Base-by-base conservation (phyloP, 2,888 invertebrate species). In the Gari tellinella region DNA sequence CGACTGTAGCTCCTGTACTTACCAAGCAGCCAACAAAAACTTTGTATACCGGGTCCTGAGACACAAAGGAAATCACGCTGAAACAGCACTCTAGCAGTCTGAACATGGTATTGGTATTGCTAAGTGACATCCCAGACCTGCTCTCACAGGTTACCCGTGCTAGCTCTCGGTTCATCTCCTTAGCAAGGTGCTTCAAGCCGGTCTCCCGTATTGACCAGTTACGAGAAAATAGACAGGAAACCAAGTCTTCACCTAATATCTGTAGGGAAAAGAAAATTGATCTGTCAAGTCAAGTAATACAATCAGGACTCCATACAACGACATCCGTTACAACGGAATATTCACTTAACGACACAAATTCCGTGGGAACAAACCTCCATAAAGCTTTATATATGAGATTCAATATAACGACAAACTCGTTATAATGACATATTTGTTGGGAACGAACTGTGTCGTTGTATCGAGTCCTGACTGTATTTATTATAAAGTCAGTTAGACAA, bases 21-120 rank as follows among this genome's bases (percentile, higher is more conserved):
- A 93, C 92, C 86, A 93, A 77, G 52, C 90, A 89, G 46, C 92
- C 92, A 15, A 92, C 89, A 85, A 92, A 93, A 23, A 93, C 93
- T 81, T 90, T 91, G 81, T 92, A 93, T 8, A 93, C 92, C 14
- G 92, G 92, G 81, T 93, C 93, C 37, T 89, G 88, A 69, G 89
- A 90, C 84, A 91, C 88, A 80, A 89, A 89, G 3, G 91, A 88
- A 23, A 93, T 84, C 21, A 93, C 89, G 64, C 88, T 87, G 61
- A 91, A 91, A 67, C 91, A 90, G 48, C 88, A 88, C 62, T 89
- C 88, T 40, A 92, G 80, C 76, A 91, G 87, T 49, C 85, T 83
- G 37, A 88, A 80, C 25, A 84, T 87, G 23, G 83, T 77, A 12
- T 86, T 85, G 63, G 84, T 83, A 25, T 86, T 78, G 19, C 82